Percentiles rank a stretch among this genome's conserved stretches.
Conservation (phyloP, 2,888 invertebrate species). For the Leptopilina drosophilae region DNA sequence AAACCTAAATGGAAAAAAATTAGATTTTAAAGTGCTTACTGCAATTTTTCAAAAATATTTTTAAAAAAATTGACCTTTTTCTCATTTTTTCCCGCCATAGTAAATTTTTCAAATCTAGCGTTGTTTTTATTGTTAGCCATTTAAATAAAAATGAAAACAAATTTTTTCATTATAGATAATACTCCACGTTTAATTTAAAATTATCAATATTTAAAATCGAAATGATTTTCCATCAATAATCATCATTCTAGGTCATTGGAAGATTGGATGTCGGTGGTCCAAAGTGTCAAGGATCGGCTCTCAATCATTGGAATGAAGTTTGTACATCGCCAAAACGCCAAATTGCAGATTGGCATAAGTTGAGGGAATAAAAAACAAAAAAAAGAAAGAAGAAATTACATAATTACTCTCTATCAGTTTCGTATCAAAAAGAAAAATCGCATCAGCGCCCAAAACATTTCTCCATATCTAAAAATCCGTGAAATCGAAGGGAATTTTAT, state of each 20-base stretch:
- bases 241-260: slow-evolving; percentile 89
- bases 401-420: slow-evolving; percentile 44
- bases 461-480: slow-evolving; percentile 44
- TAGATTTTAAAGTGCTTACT: too few species aligned
- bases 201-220: too few species aligned
- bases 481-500: slow-evolving; percentile 45
- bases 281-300: slow-evolving; percentile 87
- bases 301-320: slow-evolving; percentile 98
- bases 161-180: too few species aligned
- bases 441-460: slow-evolving; percentile 45
- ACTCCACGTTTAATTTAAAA: too few species aligned
- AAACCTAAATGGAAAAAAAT: too few species aligned
- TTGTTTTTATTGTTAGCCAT: too few species aligned
- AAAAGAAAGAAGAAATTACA: background rate
- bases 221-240: background rate
- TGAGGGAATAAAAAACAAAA: slow-evolving; percentile 85
- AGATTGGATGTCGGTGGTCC: slow-evolving; percentile 93
- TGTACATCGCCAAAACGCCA: slow-evolving; percentile 97
- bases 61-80: too few species aligned
- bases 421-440: slow-evolving; percentile 37
- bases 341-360: slow-evolving; percentile 99
- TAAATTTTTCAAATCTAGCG: too few species aligned
- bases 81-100: too few species aligned
- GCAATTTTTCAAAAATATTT: too few species aligned
- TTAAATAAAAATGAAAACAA: too few species aligned